phyloP scores from a whole-genome alignment of 2,113 vertebrate genomes.

The Spermophilus dauricus region DNA sequence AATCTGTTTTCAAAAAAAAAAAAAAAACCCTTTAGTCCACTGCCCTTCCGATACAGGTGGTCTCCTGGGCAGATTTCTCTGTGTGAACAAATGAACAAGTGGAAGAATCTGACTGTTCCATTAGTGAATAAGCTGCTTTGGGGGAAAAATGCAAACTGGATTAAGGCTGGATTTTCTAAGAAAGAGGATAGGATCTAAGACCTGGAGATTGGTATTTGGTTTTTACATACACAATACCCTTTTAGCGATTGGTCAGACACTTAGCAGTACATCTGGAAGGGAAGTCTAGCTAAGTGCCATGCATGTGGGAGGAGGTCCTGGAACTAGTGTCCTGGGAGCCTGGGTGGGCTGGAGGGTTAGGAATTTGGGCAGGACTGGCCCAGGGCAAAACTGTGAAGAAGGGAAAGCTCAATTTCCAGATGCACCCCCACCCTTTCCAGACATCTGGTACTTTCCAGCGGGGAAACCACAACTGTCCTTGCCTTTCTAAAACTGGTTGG shows the following conservation, averaged over 20 bases:
- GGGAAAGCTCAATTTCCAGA: not conserved
- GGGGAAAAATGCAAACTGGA: conserved; percentile 82
- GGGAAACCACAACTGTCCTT: not conserved
- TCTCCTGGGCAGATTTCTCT: conserved; percentile 62
- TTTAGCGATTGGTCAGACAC: conserved; percentile 65
- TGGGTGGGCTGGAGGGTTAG: not conserved
- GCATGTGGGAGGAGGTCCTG: not conserved
- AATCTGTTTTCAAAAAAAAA: conserved; percentile 74
- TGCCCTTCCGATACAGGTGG: conserved; percentile 75
- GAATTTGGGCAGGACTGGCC: not conserved
- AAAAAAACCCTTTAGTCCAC: conserved; percentile 60
- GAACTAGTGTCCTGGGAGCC: not conserved
- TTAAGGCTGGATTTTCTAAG: conserved; percentile 83
- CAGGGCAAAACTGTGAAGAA: not conserved
- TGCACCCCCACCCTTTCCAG: not conserved
- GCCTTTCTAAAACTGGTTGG: not conserved
- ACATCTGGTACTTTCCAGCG: not conserved
- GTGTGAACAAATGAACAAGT: conserved; percentile 62
- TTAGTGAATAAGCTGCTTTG: conserved; percentile 82
- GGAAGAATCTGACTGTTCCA: conserved; percentile 79
- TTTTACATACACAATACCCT: conserved; percentile 68
- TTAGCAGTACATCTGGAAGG: conserved; percentile 48
- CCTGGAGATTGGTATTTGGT: conserved; percentile 77
- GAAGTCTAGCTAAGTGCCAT: not conserved
- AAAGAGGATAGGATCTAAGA: conserved; percentile 80